Percentiles rank a stretch among this genome's conserved stretches.
phyloP scores from a whole-genome alignment of 2,113 vertebrate genomes.

The Nestor notabilis region DNA sequence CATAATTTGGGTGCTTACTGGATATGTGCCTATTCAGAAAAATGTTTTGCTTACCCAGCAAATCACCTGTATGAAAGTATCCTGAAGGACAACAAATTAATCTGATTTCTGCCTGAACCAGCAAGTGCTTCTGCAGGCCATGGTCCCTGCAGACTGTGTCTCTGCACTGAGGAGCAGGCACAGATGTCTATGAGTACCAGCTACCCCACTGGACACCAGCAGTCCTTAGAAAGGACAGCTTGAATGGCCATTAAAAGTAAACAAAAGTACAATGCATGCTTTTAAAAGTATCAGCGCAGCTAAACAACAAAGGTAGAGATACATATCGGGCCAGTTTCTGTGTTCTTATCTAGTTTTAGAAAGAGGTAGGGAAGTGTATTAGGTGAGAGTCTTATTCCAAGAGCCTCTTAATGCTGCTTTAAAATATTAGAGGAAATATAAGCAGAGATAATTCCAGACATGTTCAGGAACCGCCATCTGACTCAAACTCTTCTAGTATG shows the following conservation, averaged over 20 bases:
- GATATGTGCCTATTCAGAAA: not conserved
- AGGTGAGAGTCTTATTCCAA: not conserved
- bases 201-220: not conserved
- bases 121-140: not conserved
- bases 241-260: not conserved
- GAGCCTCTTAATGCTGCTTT: not conserved
- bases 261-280: not conserved
- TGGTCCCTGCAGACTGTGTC: rapidly evolving
- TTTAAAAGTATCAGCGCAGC: not conserved
- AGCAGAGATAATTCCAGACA: not conserved
- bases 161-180: not conserved
- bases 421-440: not conserved
- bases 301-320: not conserved
- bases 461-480: not conserved
- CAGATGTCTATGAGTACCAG: not conserved
- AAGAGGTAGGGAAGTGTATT: not conserved
- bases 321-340: not conserved
- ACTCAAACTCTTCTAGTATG: not conserved
- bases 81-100: not conserved
- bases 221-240: not conserved
- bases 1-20: not conserved
- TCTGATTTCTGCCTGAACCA: not conserved
- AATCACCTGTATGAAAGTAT: not conserved
- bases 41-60: not conserved
- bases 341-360: not conserved